Conservation (phyloP, 2,113 vertebrate genomes). For the Microcebus murinus region DNA sequence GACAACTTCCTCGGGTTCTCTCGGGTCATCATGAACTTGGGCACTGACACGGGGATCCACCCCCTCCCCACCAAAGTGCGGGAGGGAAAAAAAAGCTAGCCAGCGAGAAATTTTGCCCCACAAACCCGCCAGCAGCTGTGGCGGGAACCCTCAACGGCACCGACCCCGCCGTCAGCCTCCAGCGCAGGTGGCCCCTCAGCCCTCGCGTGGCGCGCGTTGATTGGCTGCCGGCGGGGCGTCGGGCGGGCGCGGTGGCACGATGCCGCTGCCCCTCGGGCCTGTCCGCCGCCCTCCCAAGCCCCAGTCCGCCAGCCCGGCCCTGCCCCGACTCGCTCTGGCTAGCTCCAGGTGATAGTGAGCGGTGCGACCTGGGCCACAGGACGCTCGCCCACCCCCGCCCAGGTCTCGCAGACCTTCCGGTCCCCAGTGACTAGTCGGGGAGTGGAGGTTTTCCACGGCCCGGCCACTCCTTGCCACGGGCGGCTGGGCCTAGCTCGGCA, state of each 20-base stretch:
- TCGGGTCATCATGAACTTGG: slow-evolving; percentile 51
- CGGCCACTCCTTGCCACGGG: neutral
- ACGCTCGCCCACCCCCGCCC: accelerated
- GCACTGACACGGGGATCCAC: slow-evolving; percentile 40
- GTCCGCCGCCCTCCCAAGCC: accelerated
- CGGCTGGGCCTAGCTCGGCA: accelerated
- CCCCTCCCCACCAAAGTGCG: slow-evolving; percentile 77
- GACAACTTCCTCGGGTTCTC: slow-evolving; percentile 60
- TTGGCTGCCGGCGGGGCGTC: slow-evolving; percentile 37
- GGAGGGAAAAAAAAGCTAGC: slow-evolving; percentile 74
- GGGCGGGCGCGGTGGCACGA: neutral
- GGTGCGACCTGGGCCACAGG: accelerated
- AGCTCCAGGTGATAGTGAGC: accelerated
- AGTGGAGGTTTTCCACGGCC: neutral
- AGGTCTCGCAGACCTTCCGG: neutral
- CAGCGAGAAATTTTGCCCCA: slow-evolving; percentile 74
- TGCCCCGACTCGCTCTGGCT: accelerated
- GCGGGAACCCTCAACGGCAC: slow-evolving; percentile 71
- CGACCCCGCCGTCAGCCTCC: neutral
- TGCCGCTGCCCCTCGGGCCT: neutral
- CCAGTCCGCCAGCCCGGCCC: accelerated
- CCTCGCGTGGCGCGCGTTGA: neutral
- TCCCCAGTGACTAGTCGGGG: neutral
- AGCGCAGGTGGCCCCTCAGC: neutral
- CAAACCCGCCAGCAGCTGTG: slow-evolving; percentile 58